These are phyloP conservation scores for Sminthurinus aureus DNA, from an alignment of 2,888 invertebrate species.

Conservation along the genomic window DNA sequence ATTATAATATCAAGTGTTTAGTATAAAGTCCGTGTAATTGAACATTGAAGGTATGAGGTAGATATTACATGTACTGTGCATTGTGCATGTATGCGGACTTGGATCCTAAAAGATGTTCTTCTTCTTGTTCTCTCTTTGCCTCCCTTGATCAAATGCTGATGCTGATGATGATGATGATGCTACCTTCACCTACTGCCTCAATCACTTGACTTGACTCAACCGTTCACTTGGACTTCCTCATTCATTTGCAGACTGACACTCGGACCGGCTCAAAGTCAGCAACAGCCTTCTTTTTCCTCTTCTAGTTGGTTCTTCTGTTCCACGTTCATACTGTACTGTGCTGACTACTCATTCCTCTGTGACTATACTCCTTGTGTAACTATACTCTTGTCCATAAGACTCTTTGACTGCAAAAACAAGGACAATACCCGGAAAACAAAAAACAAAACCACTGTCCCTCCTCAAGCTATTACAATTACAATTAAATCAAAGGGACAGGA, in stretches of 20 bases:
- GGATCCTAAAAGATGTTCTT: neutral
- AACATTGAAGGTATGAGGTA: neutral
- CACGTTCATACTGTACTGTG: neutral
- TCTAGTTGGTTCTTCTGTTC: neutral
- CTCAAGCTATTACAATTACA: too few species aligned
- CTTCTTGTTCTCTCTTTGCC: conserved; percentile 8
- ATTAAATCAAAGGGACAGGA: too few species aligned
- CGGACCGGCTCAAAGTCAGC: conserved; percentile 24
- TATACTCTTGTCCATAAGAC: too few species aligned
- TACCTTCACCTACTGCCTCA: conserved; percentile 52
- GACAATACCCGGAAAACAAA: too few species aligned
- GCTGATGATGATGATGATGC: neutral
- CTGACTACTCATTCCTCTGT: too few species aligned
- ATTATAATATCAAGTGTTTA: neutral
- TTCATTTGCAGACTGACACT: conserved; percentile 44
- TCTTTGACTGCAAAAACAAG: too few species aligned
- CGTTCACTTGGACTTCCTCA: conserved; percentile 37
- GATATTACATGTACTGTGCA: neutral
- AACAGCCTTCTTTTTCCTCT: neutral
- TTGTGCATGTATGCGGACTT: neutral
- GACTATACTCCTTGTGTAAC: too few species aligned
- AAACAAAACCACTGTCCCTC: too few species aligned
- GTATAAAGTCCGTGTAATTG: neutral
- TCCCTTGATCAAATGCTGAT: neutral
- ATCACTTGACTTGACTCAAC: conserved; percentile 26